Percentiles rank a stretch among this genome's conserved stretches.
Conservation (phyloP, 2,113 vertebrate species). For the Drymodes brunneopygia region DNA sequence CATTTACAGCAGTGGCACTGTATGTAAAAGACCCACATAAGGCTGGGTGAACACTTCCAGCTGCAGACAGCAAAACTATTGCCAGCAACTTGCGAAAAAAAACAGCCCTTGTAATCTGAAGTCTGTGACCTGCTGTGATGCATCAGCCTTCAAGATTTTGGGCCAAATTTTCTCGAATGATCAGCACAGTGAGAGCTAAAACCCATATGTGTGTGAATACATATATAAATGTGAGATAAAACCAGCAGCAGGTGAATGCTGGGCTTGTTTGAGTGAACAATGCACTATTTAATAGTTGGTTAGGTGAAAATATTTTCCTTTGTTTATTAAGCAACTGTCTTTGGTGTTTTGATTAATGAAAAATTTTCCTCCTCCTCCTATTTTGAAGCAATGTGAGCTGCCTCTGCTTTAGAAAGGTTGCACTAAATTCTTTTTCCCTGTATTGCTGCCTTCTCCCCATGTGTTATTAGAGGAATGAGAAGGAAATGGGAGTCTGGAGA, state of each 20-base stretch:
- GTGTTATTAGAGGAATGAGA: neutral
- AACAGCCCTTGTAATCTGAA: neutral
- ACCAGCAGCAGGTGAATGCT: neutral
- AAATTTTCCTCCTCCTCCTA: neutral
- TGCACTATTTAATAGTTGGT: neutral
- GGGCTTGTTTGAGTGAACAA: neutral
- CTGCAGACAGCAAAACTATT: neutral
- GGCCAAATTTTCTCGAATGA: neutral
- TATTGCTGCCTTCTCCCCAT: neutral
- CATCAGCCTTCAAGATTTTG: neutral
- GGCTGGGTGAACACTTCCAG: neutral
- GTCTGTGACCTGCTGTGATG: neutral
- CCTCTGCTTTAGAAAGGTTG: neutral
- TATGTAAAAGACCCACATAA: neutral
- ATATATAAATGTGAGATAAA: accelerated
- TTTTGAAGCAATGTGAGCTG: neutral
- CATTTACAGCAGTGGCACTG: neutral
- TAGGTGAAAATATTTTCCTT: neutral
- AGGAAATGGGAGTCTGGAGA: neutral
- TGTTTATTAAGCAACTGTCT: neutral
- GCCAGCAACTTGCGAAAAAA: neutral
- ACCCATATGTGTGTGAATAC: neutral
- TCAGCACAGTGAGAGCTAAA: neutral
- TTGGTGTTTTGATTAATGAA: neutral
- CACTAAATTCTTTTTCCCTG: neutral